Base-by-base conservation (phyloP, 2,888 invertebrate species). In the Hypomecis atomaria region DNA sequence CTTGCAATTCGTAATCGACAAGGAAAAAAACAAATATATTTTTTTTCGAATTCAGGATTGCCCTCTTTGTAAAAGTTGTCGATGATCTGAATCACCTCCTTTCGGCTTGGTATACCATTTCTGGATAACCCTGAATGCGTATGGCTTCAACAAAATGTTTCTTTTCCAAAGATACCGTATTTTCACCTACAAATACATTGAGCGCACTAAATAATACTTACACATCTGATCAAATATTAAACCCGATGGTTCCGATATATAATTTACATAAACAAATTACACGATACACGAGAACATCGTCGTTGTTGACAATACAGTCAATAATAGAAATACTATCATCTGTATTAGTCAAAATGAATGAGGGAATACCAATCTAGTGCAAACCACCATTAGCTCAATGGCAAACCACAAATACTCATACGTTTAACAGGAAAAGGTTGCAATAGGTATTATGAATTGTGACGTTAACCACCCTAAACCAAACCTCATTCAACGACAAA, bases 201-300 rank as follows among this genome's bases (percentile, higher is more conserved):
- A 23, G 13, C 38, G 37, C n/a, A 52, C 45, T 50, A 52, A 57
- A 52, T 50, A 57, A 57, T 38, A 7, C 2, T 10, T 45, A 49
- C 5, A 42, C 63, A 63, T 49, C 58, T 63, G 63, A 54, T 36
- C 47, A 63, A 63, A 63, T 40, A 63, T 34, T 43, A 42, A 37
- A 48, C 59, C 36, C 8, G 33, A 40, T 10, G 8, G 13, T 54
- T 45, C 10, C 7, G n/a, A 58, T 23, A 50, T 36, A 34, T 45
- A 50, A 56, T 62, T 57, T 52, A 52, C 45, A 2, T 57, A 57
- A 57, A 47, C 43, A 62, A 58, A 58, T 47, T 53, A 36, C 49
- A 56, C 23, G 56, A 52, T 10, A 33, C 23, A 23, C 8, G n/a
- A 2, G 10, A 55, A 13, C 11, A 37, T 47, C 13, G 38, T 56